phyloP scores from a whole-genome alignment of 2,113 vertebrate species.

The Daubentonia madagascariensis region DNA sequence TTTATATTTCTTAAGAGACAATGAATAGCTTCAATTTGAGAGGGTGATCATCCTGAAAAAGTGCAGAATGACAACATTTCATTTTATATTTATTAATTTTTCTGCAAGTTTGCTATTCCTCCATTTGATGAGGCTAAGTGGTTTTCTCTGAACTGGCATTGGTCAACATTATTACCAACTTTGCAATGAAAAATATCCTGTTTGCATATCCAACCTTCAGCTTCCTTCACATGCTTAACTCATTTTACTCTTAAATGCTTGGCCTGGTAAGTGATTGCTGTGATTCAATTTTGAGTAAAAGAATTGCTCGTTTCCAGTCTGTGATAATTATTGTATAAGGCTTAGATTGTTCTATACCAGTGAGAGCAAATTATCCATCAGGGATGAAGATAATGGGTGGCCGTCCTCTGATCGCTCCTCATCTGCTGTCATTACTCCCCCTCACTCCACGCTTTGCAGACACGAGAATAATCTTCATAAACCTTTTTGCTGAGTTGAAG shows the following conservation, averaged over 20 bases:
- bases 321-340: conserved; percentile 25
- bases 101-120: neutral
- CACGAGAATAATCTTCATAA: neutral
- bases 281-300: conserved; percentile 34
- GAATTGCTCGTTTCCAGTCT: conserved; percentile 26
- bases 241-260: neutral
- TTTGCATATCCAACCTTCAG: neutral
- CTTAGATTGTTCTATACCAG: conserved; percentile 13
- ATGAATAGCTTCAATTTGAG: neutral
- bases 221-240: neutral
- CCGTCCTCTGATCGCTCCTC: neutral
- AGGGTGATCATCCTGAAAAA: neutral
- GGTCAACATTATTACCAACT: neutral
- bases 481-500: neutral
- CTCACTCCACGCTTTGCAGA: neutral
- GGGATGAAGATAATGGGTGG: neutral
- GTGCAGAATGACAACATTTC: neutral
- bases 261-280: conserved; percentile 16
- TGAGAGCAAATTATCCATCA: neutral
- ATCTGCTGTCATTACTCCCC: neutral
- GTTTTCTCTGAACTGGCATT: neutral
- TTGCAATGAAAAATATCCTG: neutral
- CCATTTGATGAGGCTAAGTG: neutral
- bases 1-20: neutral
- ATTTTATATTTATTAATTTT: conserved; percentile 7